Base-by-base conservation (phyloP, 2,797 vertebrate species). In the Sciurus vulgaris region DNA sequence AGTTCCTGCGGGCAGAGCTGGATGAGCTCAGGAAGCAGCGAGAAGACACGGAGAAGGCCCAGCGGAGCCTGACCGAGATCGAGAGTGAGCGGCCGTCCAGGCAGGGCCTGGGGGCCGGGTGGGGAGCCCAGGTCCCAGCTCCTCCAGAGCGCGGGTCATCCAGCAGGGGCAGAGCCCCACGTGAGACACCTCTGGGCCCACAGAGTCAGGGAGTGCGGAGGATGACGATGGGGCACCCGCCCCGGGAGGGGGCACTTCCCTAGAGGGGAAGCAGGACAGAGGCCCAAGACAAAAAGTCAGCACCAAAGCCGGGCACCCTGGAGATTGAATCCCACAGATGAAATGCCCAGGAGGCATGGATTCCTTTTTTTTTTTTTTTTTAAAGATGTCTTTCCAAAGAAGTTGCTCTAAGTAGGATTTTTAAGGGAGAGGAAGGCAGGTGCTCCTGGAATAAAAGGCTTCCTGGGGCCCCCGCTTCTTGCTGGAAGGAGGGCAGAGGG, bases 31-130 rank as follows among this genome's bases (percentile, higher is more conserved):
- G 99, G 87, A 98, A 99, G 97, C 99, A 99, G 95, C 98, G 99
- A 33, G 99, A 99, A 95, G 99, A 99, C 98, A 99, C 99, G 0
- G 99, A 99, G 98, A 99, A 99, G 98, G 99, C 99, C 0, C 99
- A 99, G 98, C 98, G 99, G 93, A 99, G 99, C 98, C 98, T 99
- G 95, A 99, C 99, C 0, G 99, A 99, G 98, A 99, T 99, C 0
- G 99, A 99, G 97, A 99, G 99, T 99, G 98, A 99, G 99, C n/a
- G 0, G 20, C n/a, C 3, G 1, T 1, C 3, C 6, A 35, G 49
- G 3, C 2, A 0, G 0, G 0, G 38, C 0, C 15, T 9, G 38
- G 5, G 30, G 41, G 7, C 5, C 6, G 17, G 26, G 30, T 0
- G 0, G 33, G n/a, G 49, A 18, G 30, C 12, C 12, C 22, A 0